These are phyloP conservation scores for Chaetodon auriga DNA, from an alignment of 2,113 vertebrate genomes.

Conservation along the genomic window DNA sequence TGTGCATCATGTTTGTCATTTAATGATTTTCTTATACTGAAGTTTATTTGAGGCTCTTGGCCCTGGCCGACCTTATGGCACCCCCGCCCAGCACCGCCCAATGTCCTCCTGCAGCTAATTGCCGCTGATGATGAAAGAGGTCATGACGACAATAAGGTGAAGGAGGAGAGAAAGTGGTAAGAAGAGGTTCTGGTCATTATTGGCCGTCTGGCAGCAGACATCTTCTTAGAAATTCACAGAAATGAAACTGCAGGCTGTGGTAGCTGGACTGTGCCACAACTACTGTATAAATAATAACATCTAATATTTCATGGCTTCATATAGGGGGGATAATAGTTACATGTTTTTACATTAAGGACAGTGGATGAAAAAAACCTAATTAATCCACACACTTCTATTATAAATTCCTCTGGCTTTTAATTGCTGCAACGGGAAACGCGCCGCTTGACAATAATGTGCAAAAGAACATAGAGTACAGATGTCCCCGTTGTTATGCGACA, in stretches of 20 bases:
- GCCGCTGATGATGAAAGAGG: slow-evolving; percentile 5
- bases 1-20: neutral
- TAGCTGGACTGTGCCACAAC: too few species aligned
- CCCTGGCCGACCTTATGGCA: neutral
- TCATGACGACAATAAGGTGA: neutral
- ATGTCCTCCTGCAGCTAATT: neutral
- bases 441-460: slow-evolving; percentile 7
- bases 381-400: neutral
- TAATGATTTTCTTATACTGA: neutral
- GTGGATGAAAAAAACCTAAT: neutral
- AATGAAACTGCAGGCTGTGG: neutral
- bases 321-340: neutral
- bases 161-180: neutral
- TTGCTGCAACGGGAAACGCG: neutral
- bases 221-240: neutral
- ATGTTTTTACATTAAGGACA: neutral
- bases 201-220: neutral
- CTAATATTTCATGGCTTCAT: neutral
- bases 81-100: neutral
- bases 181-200: neutral
- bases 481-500: slow-evolving; percentile 56
- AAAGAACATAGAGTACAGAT: slow-evolving; percentile 32
- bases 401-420: neutral
- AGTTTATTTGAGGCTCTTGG: neutral
- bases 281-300: neutral